Base-by-base conservation (phyloP, 2,113 vertebrate species). In the Xenopus laevis region DNA sequence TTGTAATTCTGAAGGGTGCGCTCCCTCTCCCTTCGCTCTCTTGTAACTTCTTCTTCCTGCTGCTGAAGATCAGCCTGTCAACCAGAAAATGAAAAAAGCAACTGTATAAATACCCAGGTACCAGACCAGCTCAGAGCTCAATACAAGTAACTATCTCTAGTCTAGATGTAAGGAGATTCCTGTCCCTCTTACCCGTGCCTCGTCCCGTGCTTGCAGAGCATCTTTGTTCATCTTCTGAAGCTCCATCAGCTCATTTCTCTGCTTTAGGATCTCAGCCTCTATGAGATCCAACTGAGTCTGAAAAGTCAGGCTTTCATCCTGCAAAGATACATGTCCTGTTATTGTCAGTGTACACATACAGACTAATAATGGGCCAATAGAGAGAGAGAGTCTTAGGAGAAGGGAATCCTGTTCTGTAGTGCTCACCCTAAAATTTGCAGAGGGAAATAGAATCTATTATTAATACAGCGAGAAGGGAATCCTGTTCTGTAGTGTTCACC, bases 281-380 rank as follows among this genome's bases (percentile, higher is more conserved):
- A 94, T 78, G 15, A 60, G 45, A 60, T 94, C 91, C 80, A 96
- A 70, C 79, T 87, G 84, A 57, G 84, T 84, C 71, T 91, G 88
- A 79, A 89, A 91, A 10, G 87, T 89, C 79, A 94, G 83, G 78
- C 91, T 92, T 77, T 95, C 91, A 44, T 94, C 91, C 95, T 96
- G 79, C 17, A 65, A 7, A 3, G 0, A 6, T 1, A 4, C 12
- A 53, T 7, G 52, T 53, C 16, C 52, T 53, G 23, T 27, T 27
- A 27, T 27, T 27, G 23, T 27, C 23, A 27, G 1, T 27, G 4
- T 47, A 27, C 23, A 27, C 46, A 7, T 10, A 13, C 7, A 23
- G 45, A 13, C 12, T n/a, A 0, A 3, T 20, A 55, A 1, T 60
- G 58, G 17, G 2, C 12, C 53, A 57, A 15, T 7, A 5, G 16